Conservation (phyloP, 1,140 invertebrate genomes). For the Saccostrea cuccullata region DNA sequence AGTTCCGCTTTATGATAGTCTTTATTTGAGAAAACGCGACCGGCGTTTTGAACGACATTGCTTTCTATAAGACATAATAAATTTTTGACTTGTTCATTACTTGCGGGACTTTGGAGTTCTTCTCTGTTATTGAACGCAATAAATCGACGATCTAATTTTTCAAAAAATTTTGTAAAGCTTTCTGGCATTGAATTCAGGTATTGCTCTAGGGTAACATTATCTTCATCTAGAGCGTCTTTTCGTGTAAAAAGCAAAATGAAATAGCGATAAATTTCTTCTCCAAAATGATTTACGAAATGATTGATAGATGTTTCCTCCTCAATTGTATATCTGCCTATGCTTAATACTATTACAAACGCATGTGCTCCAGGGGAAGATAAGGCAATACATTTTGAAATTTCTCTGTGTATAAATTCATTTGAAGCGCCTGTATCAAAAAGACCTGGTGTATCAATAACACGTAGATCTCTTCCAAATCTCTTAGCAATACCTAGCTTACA, state of each 20-base stretch:
- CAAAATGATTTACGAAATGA: conserved; percentile 37
- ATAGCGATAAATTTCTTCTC: conserved; percentile 19
- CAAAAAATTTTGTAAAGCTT: neutral
- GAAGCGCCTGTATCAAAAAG: conserved; percentile 42
- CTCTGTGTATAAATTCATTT: conserved; percentile 7
- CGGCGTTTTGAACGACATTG: too few relatives aligned
- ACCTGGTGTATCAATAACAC: conserved; percentile 48
- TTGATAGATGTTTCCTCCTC: conserved; percentile 45
- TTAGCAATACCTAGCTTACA: conserved; percentile 4
- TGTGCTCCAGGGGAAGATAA: conserved; percentile 44
- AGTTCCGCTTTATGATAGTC: too few relatives aligned
- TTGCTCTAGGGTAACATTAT: neutral
- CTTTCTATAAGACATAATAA: too few relatives aligned
- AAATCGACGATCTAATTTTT: neutral
- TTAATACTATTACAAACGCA: conserved; percentile 26
- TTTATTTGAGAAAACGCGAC: too few relatives aligned
- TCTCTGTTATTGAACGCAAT: conserved; percentile 41
- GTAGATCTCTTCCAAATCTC: conserved; percentile 37
- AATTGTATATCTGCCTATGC: conserved; percentile 23
- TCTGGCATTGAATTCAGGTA: neutral
- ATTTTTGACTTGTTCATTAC: too few relatives aligned
- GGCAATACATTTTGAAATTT: conserved; percentile 49
- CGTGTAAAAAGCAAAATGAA: conserved; percentile 46
- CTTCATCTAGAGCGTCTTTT: conserved; percentile 44
- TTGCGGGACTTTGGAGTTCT: too few relatives aligned